Base-by-base conservation (phyloP, 1,140 invertebrate genomes). In the Heterodera schachtii region DNA sequence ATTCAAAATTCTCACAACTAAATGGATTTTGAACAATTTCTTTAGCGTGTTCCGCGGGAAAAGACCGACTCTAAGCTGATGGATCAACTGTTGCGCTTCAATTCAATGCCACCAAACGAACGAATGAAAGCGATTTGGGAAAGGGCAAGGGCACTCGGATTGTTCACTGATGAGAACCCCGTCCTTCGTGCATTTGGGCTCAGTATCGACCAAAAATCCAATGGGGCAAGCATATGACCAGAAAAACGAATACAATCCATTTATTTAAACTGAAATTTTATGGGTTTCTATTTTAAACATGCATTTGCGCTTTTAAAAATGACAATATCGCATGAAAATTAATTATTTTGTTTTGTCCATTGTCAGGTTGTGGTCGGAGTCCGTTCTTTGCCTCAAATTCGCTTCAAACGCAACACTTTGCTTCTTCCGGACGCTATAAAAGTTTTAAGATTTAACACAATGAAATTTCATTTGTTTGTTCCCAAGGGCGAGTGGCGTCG, bases 41-140 rank as follows among this genome's bases (percentile, higher is more conserved):
- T 57, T 43, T 44, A 21, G 57, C 80, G 82, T 69, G 82, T 83
- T 3, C 82, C 82, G 21, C 74, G 82, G 21, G 83, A 83, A 44
- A 83, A 83, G 57, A 83, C 47, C 0, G 69, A 84, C 5, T 21
- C 69, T 1, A 69, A 76, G 21, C 44, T 83, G 3, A 80, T 70
- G 44, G 81, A 60, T 19, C 75, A 76, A 60, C 70, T 83, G 43
- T 44, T 83, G 69, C 43, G 66, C 49, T 66, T 21, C 49, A 78
- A 78, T 78, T 78, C 76, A 5, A 78, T 46, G 64, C 60, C 70
- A 2, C 76, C 76, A 11, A 44, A 44, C 13, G 21, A 78, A 31
- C 64, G 76, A 7, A 78, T 78, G 76, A n/a, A 66, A 0, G 9
- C 31, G 8, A 78, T 78, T 47, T 47, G 46, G 66, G 49, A 64